These are phyloP conservation scores for Rallus limicola DNA, from an alignment of 2,113 vertebrate species.

Conservation along the genomic window DNA sequence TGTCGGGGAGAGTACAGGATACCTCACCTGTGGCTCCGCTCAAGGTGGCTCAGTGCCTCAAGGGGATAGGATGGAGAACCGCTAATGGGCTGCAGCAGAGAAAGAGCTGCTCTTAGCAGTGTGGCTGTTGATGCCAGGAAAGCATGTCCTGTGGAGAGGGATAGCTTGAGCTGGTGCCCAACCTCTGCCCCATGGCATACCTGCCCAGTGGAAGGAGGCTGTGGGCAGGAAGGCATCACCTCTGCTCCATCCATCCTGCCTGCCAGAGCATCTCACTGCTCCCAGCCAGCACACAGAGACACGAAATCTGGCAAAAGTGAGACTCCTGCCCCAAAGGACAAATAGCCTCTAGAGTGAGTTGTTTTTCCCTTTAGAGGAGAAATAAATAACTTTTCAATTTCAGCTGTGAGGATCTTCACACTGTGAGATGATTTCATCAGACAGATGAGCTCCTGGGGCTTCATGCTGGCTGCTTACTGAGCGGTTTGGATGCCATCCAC, in stretches of 20 bases:
- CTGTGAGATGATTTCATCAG: neutral
- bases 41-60: rapidly evolving
- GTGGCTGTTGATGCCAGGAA: rapidly evolving
- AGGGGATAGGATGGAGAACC: neutral
- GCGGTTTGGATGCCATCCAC: neutral
- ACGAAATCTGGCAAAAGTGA: neutral
- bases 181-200: neutral
- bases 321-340: neutral
- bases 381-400: constrained; percentile 45
- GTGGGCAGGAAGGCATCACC: neutral
- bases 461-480: neutral
- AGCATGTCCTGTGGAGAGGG: rapidly evolving
- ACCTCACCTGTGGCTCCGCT: neutral
- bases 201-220: neutral
- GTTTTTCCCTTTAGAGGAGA: neutral
- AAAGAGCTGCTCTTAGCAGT: neutral
- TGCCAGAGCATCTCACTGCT: neutral
- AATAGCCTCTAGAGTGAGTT: neutral
- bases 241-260: neutral
- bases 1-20: rapidly evolving
- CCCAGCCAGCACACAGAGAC: rapidly evolving
- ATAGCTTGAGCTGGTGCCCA: neutral
- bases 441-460: neutral
- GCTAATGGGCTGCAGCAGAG: neutral
- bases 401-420: neutral